Percentiles rank a stretch among this genome's conserved stretches.
Evolutionary conservation across 2,888 invertebrate species (phyloP).

Genomic region (Drosophila neotestacea): DNA sequence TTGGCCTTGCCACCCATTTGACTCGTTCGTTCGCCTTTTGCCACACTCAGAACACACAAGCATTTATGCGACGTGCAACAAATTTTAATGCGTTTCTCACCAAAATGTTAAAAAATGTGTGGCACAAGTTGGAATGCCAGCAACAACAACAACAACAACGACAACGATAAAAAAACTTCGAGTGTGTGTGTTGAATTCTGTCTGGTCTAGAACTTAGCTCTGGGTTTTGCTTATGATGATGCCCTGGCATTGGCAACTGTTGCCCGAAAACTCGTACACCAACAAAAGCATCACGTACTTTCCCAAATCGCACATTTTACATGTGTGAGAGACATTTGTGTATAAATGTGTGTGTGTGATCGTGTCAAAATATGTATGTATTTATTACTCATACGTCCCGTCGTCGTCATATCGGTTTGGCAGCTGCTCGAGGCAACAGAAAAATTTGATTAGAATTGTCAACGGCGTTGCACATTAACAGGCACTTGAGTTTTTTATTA

Average conservation of each 20-base stretch:
- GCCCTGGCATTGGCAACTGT: conserved; percentile 67
- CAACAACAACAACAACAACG: conserved; percentile 28
- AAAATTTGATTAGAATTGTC: conserved; percentile 72
- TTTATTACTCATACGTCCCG: conserved; percentile 52
- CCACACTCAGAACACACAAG: conserved; percentile 49
- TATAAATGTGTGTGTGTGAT: conserved; percentile 24
- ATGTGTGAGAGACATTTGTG: conserved; percentile 27
- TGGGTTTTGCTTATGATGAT: conserved; percentile 50
- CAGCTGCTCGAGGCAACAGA: conserved; percentile 16
- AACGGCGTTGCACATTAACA: conserved; percentile 59
- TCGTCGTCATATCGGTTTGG: conserved; percentile 28
- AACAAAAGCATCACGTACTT: conserved; percentile 77
- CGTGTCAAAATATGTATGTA: conserved; percentile 47
- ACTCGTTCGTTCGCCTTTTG: conserved; percentile 37
- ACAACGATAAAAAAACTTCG: conserved; percentile 35
- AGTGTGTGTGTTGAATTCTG: conserved; percentile 30
- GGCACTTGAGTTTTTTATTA: conserved; percentile 29
- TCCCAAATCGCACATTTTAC: conserved; percentile 77
- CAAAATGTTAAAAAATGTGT: conserved; percentile 79
- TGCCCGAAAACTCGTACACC: conserved; percentile 67
- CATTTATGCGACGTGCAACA: conserved; percentile 82
- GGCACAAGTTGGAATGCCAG: conserved; percentile 76
- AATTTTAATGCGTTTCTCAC: conserved; percentile 80
- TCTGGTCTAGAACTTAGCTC: conserved; percentile 28
- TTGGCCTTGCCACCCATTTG: conserved; percentile 31